Evolutionary conservation across 2,888 invertebrate genomes (phyloP).

Genomic region (Troides oblongomaculatus): DNA sequence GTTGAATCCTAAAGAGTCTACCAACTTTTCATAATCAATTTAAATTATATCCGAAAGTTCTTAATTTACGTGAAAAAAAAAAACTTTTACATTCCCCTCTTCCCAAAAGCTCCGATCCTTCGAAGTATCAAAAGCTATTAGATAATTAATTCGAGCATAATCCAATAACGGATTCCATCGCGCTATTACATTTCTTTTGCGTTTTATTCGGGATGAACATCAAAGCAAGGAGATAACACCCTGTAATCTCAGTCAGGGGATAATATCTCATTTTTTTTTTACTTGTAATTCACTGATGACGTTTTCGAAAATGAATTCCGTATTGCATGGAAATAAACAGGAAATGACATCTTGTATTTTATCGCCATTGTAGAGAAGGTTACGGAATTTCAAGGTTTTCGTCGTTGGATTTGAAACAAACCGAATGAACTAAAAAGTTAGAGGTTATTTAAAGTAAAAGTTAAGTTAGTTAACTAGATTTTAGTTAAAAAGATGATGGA

Average conservation of each 20-base stretch:
- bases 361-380: too few relatives aligned
- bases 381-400: too few relatives aligned
- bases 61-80: background rate
- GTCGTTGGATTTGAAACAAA: background rate
- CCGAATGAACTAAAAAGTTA: too few relatives aligned
- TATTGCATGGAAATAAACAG: background rate
- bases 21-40: background rate
- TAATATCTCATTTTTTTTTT: background rate
- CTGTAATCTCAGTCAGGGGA: slow-evolving; percentile 3
- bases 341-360: background rate
- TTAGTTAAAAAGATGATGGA: too few relatives aligned
- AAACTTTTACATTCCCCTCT: background rate
- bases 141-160: slow-evolving; percentile 15
- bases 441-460: too few relatives aligned
- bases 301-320: background rate
- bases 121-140: slow-evolving; percentile 7
- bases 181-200: slow-evolving; percentile 2
- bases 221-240: slow-evolving; percentile 5
- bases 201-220: slow-evolving; percentile 3
- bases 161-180: slow-evolving; percentile 8
- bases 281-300: background rate
- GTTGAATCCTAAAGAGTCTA: background rate
- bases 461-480: too few relatives aligned
- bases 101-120: background rate
- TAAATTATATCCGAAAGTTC: background rate